These are phyloP conservation scores for Stenoptilia bipunctidactyla DNA, from an alignment of 2,888 invertebrate genomes.

Conservation along the genomic window DNA sequence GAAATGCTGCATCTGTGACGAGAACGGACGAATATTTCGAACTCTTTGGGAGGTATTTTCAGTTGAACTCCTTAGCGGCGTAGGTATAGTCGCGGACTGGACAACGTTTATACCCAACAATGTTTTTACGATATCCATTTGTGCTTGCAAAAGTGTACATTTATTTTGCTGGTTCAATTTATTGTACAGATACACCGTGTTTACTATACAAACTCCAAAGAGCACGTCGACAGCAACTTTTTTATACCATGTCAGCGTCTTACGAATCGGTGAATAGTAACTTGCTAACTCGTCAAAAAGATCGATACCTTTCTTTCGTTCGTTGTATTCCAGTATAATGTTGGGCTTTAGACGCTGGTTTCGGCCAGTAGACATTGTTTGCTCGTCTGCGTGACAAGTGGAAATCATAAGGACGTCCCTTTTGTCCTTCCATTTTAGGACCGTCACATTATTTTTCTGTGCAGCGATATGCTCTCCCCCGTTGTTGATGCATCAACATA, in stretches of 20 bases:
- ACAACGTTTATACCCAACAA: neutral
- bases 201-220: constrained; percentile 8
- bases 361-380: constrained; percentile 8
- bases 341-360: neutral
- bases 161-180: neutral
- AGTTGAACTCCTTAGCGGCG: neutral
- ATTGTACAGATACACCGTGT: constrained; percentile 4
- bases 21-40: too few relatives aligned
- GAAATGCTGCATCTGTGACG: constrained; percentile 10
- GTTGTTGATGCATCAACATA: too few relatives aligned
- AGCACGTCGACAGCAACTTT: constrained; percentile 11
- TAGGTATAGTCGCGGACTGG: neutral
- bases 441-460: neutral
- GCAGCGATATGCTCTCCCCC: constrained; percentile 7
- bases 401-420: neutral
- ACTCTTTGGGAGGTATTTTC: too few relatives aligned
- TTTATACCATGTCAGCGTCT: constrained; percentile 15
- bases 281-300: constrained; percentile 14
- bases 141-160: neutral
- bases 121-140: neutral
- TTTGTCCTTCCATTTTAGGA: neutral
- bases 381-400: neutral
- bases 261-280: constrained; percentile 12
- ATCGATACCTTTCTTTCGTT: constrained; percentile 6
- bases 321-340: neutral